Percentiles rank a stretch among this genome's conserved stretches.
These are phyloP conservation scores for Lithodes maja DNA, from an alignment of 2,888 invertebrate genomes.

Conservation along the genomic window DNA sequence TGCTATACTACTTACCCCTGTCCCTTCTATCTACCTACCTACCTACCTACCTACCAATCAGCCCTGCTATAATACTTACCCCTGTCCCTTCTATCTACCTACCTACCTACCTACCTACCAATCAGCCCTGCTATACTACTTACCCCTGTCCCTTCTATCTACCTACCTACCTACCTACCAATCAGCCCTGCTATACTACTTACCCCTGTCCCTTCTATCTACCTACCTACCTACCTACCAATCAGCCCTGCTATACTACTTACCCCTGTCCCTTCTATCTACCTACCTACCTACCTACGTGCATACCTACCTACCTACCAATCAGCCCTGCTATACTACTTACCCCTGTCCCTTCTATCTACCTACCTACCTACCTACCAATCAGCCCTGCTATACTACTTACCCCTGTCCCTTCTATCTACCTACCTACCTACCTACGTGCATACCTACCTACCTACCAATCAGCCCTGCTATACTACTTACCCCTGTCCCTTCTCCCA, in stretches of 20 bases:
- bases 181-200: too few species aligned
- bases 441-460: neutral
- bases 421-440: neutral
- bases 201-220: too few species aligned
- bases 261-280: too few species aligned
- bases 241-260: too few species aligned
- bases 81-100: neutral
- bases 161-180: neutral
- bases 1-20: neutral
- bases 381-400: neutral
- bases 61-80: neutral
- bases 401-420: neutral
- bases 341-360: too few species aligned
- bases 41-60: neutral
- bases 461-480: neutral
- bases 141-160: neutral
- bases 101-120: neutral
- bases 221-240: too few species aligned
- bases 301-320: neutral
- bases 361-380: neutral
- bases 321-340: too few species aligned
- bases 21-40: neutral
- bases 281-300: neutral
- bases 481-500: neutral
- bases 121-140: neutral